Base-by-base conservation (phyloP, 1,140 invertebrate genomes). In the Tetraneura akinire region DNA sequence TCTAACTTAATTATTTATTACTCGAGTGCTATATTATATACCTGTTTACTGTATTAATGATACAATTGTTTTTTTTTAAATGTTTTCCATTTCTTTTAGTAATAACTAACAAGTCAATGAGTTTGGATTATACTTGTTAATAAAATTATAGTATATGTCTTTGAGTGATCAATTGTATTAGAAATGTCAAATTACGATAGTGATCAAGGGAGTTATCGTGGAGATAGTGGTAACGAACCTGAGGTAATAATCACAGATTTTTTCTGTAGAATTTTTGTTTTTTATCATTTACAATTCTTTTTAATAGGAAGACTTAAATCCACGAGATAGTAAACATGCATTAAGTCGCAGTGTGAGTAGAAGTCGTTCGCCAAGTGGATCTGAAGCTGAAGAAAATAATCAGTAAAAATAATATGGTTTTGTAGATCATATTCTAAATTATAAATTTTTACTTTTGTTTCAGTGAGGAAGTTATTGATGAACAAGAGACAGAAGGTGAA, bases 401-500 rank as follows among this genome's bases (percentile, higher is more conserved):
- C 74, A 47, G 74, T 78, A 78, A 60, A 45, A 1, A 9, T 32
- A 62, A 18, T 60, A 26, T 1, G n/a, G 4, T 29, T 47, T 60
- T 62, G 3, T 26, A 29, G 18, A 29, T 45, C 23, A 8, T 21
- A 8, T 21, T 8, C 5, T 8, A 9, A 16, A 16, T 53, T 32
- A 1, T 51, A 74, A 62, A 45, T 45, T 23, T 62, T 45, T 11
- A 26, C 62, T 62, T 23, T 42, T 62, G 8, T 78, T 78, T 16
- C 14, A 78, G 74, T 23, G 80, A 80, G 62, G 70, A 73, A 45
- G 80, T 81, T 16, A 55, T 89, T 85, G 91, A 92, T 84, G 91
- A 92, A 84, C 90, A 92, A 84, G 91, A 92, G 82, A 90, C 90
- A 3, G 90, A 92, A 82, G 91, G 90, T n/a, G 91, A 92, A 81